phyloP scores from a whole-genome alignment of 1,140 invertebrate species.

The Polyergus mexicanus region DNA sequence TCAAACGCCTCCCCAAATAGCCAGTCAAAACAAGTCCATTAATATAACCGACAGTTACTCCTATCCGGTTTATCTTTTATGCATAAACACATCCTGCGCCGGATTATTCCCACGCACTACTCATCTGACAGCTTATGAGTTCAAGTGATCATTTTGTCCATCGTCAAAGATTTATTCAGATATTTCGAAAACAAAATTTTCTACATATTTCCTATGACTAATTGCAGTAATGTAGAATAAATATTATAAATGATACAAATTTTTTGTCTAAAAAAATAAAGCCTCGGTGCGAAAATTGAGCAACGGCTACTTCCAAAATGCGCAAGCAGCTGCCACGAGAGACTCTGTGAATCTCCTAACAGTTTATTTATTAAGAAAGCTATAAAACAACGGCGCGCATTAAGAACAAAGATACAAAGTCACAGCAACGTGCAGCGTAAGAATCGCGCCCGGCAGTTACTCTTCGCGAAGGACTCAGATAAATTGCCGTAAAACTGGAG shows the following conservation, averaged over 20 bases:
- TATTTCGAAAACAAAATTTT: not conserved
- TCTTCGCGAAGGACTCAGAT: slow-evolving; percentile 43
- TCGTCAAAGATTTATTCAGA: not conserved
- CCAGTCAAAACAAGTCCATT: slow-evolving; percentile 74
- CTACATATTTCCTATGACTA: not conserved
- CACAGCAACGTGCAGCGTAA: slow-evolving; percentile 17
- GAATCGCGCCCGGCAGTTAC: slow-evolving; percentile 46
- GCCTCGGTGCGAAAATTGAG: not conserved
- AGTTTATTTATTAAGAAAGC: slow-evolving; percentile 39
- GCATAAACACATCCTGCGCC: slow-evolving; percentile 34
- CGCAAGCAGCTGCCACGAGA: not conserved
- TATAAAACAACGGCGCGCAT: slow-evolving; percentile 28
- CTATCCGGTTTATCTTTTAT: slow-evolving; percentile 48
- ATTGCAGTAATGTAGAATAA: not conserved
- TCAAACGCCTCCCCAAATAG: slow-evolving; percentile 63
- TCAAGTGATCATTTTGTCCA: slow-evolving; percentile 3
- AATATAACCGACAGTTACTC: slow-evolving; percentile 57
- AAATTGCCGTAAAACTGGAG: slow-evolving; percentile 52
- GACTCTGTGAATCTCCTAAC: not conserved
- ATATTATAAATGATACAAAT: not conserved
- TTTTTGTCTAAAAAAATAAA: not conserved
- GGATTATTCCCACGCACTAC: slow-evolving; percentile 41
- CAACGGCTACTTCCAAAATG: not conserved
- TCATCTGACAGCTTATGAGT: not conserved
- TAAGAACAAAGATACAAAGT: slow-evolving; percentile 48